Evolutionary conservation across 2,797 vertebrate genomes (phyloP).

Genomic region (Heterohyrax brucei): DNA sequence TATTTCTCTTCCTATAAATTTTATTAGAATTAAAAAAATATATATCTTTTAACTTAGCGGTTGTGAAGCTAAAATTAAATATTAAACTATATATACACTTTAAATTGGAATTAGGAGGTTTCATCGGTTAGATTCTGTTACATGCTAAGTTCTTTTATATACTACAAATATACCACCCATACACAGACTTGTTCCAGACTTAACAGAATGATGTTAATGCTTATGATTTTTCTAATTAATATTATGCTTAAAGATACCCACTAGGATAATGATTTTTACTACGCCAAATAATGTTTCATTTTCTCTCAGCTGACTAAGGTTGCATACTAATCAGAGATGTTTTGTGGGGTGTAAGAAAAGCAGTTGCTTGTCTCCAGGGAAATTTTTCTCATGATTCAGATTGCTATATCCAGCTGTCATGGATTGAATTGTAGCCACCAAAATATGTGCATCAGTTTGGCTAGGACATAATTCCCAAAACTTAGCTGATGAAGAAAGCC

Average conservation of each 20-base stretch:
- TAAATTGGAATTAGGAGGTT: background rate
- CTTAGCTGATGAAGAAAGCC: too few species aligned
- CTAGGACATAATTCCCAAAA: too few species aligned
- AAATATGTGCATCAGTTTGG: too few species aligned
- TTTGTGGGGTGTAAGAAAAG: background rate
- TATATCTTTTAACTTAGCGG: background rate
- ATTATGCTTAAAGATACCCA: background rate
- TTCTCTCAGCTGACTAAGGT: background rate
- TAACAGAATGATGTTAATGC: background rate
- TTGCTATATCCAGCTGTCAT: background rate
- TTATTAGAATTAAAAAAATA: background rate
- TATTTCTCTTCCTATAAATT: background rate
- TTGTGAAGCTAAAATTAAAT: background rate
- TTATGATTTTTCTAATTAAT: constrained; percentile 42
- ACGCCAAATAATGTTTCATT: background rate
- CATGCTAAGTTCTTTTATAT: background rate
- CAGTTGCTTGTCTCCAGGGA: background rate
- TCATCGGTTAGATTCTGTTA: background rate
- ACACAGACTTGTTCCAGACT: background rate
- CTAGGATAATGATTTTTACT: background rate
- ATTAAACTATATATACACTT: background rate
- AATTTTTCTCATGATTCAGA: background rate
- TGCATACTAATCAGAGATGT: background rate
- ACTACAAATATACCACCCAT: background rate
- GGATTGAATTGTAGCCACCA: too few species aligned